phyloP scores from a whole-genome alignment of 1,140 invertebrate genomes.

The Xylocopa sonorina region DNA sequence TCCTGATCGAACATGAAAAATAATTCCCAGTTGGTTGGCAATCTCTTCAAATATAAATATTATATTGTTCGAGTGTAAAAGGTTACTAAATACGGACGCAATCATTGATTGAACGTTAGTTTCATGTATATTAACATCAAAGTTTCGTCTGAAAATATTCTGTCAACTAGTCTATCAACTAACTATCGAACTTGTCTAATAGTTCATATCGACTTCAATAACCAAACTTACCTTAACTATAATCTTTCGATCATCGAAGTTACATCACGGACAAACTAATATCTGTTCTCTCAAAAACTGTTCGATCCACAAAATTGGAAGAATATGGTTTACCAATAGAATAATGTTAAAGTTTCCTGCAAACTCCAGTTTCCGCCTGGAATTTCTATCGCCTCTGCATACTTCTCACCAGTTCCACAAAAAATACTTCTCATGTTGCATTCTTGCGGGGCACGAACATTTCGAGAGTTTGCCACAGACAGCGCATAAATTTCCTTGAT shows the following conservation, averaged over 20 bases:
- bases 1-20: too few relatives aligned
- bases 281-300: background rate
- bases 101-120: background rate
- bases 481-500: background rate
- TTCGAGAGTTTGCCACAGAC: background rate
- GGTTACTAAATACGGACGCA: background rate
- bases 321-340: too few relatives aligned
- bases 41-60: too few relatives aligned
- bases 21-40: too few relatives aligned
- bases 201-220: background rate
- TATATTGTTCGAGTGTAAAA: too few relatives aligned
- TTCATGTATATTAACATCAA: background rate
- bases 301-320: background rate
- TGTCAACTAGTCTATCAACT: conserved; percentile 2
- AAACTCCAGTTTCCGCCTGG: background rate
- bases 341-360: background rate
- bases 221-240: background rate
- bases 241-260: background rate
- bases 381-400: background rate
- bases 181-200: background rate
- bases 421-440: background rate
- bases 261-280: background rate
- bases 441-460: too few relatives aligned
- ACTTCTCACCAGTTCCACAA: background rate
- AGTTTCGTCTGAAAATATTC: background rate